Conservation (phyloP, 2,113 vertebrate species). For the Empidonax alnorum region DNA sequence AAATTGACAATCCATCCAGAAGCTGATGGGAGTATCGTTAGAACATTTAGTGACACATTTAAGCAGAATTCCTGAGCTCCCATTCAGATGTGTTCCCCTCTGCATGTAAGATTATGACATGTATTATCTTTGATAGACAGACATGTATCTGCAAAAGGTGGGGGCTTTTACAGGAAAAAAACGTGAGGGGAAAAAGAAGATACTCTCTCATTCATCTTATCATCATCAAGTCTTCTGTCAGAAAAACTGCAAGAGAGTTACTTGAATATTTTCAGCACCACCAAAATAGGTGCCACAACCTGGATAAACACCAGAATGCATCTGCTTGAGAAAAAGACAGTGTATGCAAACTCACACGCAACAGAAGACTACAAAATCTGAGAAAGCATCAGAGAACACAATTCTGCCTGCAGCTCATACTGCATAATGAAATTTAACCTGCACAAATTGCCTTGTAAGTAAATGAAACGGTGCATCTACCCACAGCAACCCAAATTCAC, state of each 20-base stretch:
- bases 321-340: background rate
- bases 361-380: background rate
- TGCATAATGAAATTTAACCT: background rate
- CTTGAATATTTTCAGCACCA: background rate
- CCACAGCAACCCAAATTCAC: background rate
- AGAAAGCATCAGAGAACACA: background rate
- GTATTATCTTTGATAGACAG: background rate
- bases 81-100: conserved; percentile 41
- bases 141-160: background rate
- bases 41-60: conserved; percentile 18
- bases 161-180: background rate
- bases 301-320: background rate
- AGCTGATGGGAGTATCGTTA: background rate
- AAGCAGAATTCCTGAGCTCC: conserved; percentile 8
- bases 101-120: background rate
- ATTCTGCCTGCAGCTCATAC: background rate
- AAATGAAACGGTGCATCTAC: background rate
- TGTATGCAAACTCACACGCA: background rate
- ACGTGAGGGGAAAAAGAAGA: background rate
- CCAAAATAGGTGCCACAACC: background rate
- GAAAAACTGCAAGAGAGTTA: background rate
- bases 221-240: background rate
- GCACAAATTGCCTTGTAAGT: background rate
- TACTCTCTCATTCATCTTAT: background rate
- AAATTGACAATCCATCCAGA: conserved; percentile 22